A percentile compares a stretch with the other conserved stretches of the same genome.
Conservation (phyloP, 2,888 invertebrate species). For the Megastigmus dorsalis region DNA sequence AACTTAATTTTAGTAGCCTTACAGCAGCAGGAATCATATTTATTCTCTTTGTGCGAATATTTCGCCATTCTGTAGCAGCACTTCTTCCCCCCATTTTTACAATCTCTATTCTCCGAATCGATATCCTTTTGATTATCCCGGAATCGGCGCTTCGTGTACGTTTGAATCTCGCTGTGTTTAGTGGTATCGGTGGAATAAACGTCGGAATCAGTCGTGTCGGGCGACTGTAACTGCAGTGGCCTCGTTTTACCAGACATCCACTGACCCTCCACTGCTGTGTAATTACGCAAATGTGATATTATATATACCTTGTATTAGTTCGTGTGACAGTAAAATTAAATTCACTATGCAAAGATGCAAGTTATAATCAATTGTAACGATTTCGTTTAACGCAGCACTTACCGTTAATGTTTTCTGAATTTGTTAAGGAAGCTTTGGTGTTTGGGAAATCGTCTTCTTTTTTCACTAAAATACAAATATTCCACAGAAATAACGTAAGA, state of each 20-base stretch:
- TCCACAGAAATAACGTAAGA: neutral
- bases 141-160: neutral
- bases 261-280: neutral
- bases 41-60: neutral
- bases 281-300: too few relatives aligned
- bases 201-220: constrained; percentile 37
- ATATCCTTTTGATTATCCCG: neutral
- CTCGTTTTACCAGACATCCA: constrained; percentile 3
- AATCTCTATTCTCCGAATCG: too few relatives aligned
- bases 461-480: constrained; percentile 8
- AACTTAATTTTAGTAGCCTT: neutral
- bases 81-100: too few relatives aligned
- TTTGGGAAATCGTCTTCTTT: neutral
- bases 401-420: neutral
- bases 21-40: neutral
- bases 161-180: neutral
- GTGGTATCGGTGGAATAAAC: constrained; percentile 25
- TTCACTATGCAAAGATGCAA: neutral
- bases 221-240: neutral
- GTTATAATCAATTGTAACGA: neutral
- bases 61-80: neutral
- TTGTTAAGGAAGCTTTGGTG: neutral
- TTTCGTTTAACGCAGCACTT: too few relatives aligned
- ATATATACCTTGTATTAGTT: neutral
- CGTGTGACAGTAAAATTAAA: neutral